phyloP scores from a whole-genome alignment of 2,888 invertebrate species.

The Mythimna loreyi region DNA sequence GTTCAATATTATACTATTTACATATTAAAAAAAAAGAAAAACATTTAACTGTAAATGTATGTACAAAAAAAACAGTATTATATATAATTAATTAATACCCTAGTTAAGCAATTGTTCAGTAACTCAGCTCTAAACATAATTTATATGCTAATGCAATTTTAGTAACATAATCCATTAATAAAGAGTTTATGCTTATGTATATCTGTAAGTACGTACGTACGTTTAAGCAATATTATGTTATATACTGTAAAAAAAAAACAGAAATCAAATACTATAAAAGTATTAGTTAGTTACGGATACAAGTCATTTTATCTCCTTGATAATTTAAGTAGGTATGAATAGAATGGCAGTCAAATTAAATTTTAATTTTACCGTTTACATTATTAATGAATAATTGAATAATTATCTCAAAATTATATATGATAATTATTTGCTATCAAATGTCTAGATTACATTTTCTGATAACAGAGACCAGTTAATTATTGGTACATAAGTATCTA shows the following conservation, averaged over 20 bases:
- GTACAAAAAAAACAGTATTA: too few species aligned
- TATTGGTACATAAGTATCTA: neutral
- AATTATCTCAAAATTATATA: constrained; percentile 5
- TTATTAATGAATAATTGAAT: constrained; percentile 9
- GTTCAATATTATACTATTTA: too few species aligned
- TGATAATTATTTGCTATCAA: constrained; percentile 16
- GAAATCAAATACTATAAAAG: neutral
- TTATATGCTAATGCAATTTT: neutral
- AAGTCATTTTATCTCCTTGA: neutral
- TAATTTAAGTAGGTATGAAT: neutral
- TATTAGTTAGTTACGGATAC: neutral
- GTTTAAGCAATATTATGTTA: neutral
- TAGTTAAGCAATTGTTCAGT: too few species aligned
- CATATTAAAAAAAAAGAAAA: too few species aligned
- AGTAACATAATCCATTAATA: too few species aligned
- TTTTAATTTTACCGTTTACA: constrained; percentile 1
- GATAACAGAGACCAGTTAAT: neutral
- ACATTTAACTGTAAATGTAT: too few species aligned
- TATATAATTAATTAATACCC: too few species aligned
- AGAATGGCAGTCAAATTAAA: neutral
- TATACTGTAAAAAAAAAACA: neutral
- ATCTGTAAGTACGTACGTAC: too few species aligned
- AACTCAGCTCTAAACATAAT: too few species aligned
- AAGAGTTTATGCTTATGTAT: too few species aligned
- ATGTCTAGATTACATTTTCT: constrained; percentile 17